Evolutionary conservation across 2,113 vertebrate species (phyloP), one percentile per base, ranked within the genome.

Genomic region (Lamprotornis superbus): DNA sequence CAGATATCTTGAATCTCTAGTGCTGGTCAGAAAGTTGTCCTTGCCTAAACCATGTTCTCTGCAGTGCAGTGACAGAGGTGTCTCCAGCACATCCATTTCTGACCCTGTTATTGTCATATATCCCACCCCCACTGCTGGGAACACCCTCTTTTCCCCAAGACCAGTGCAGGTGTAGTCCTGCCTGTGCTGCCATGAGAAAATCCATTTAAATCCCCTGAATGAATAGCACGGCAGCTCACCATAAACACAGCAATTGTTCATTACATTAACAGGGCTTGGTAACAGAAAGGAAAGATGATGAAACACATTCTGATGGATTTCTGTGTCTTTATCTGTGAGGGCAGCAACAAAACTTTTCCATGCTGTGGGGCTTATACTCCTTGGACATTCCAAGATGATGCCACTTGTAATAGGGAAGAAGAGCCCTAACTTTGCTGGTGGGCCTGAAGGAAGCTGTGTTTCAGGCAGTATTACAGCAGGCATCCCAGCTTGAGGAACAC

Each of bases 261-360:
- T 79, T 80, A 69, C 39, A 53, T 95, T 91, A 91, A 92, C 30
- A 79, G 59, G 25, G 44, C 15, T 75, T 5, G 7, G 27, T 70
- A 84, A 78, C 14, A 96, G 84, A 91, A 65, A 82, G 49, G 40
- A 86, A 93, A 80, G 89, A 52, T 24, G 21, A 37, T 19, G 53
- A 83, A 92, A 73, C 24, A 8, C 27, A 80, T 69, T 96, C 91
- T 84, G 77, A 96, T 94, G 86, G 94, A 97, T 95, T 95, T 82
- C 31, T 96, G 60, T 83, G 74, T 90, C 78, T 23, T 74, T 64
- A 11, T 83, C 55, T 94, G 27, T 4, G 35, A 85, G 67, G 61
- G 78, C 76, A 95, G 79, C 65, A 90, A 92, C 65, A 80, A 93
- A 52, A 27, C 42, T 67, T 81, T 83, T 53, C 90, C 61, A 77